Base-by-base conservation (phyloP, 2,888 invertebrate genomes). In the Teleogryllus oceanicus region DNA sequence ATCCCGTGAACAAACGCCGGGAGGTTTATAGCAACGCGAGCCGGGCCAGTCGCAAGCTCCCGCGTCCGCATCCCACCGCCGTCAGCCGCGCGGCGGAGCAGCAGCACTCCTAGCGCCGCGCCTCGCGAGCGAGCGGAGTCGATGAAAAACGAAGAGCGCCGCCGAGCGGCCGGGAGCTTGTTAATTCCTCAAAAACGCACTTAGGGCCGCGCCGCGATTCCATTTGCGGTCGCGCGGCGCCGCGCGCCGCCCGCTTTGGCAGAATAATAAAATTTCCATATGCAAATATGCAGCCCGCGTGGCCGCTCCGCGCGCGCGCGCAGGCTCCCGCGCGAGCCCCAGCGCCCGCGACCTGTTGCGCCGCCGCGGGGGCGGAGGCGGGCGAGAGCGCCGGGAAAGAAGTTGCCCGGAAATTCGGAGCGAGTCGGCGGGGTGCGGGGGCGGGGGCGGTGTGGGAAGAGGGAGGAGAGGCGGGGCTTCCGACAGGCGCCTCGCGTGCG, bases 211-310 rank as follows among this genome's bases (percentile, higher is more conserved):
- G 62, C 62, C 13, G 16, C 62, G 62, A 62, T 62, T 62, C 62
- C 62, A 62, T 62, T 62, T 62, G 62, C 62, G 62, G 62, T 62
- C 62, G 62, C 62, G 62, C 62, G n/a, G 62, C 62, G 62, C 62
- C 62, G 62, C 62, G 62, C 62, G 62, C 16, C 16, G 13, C 13
- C 16, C 62, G 62, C 62, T 62, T 62, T 18, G 62, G 62, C 62
- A 62, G 62, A 62, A 62, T 62, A 62, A 62, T 62, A 62, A 62
- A 62, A 62, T 62, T 62, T 62, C 62, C 62, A 62, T 62, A 62
- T 62, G 62, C 62, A 62, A 62, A 62, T 62, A 62, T 11, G 62
- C 62, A 62, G 62, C 16, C 62, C 13, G 62, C 13, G 62, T 18
- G 62, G 62, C 62, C 16, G 62, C 62, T 62, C 16, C 62, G 24